Base-by-base conservation (phyloP, 2,797 vertebrate genomes). In the Bufotes viridis region DNA sequence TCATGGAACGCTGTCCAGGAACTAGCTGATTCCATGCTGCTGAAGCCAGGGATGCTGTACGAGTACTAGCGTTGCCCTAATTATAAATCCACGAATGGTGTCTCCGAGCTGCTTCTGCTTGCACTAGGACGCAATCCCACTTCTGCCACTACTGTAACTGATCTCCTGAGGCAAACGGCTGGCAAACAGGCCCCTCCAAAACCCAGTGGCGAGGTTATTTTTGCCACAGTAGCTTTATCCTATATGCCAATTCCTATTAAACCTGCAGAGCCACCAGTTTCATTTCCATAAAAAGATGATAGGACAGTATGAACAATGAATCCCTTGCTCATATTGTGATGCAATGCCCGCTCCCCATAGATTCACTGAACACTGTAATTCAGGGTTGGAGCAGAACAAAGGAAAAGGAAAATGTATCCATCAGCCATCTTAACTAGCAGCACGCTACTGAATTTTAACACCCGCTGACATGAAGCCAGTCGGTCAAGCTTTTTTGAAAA, bases 401-500 rank as follows among this genome's bases (percentile, higher is more conserved):
- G 57, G 7, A 49, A 61, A 7, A 24, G 34, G 57, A 60, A 53
- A 63, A n/a, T 9, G 49, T 17, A 42, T 63, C 51, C 83, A 76
- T 61, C 22, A 78, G 70, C 83, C 83, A 85, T 85, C 57, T 51
- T 76, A 24, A 84, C 57, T 75, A 53, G 72, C 20, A 63, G 13
- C 70, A 12, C 22, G 86, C 79, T 49, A n/a, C 57, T 82, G 86
- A 74, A 87, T 76, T 22, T 78, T 76, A 65, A 57, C 80, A 42
- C 70, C 63, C 20, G 80, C 86, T 75, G 76, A 67, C 79, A 65
- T 5, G n/a, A 34, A 34, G 34, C 18, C 60, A 9, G 49, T 7
- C 80, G 13, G 72, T 78, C 86, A 87, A 29, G 61, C 72, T 24
- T 83, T 86, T 75, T 58, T 34, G 29, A 60, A 57, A 84, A 88